Evolutionary conservation across 2,888 invertebrate genomes (phyloP).

Genomic region (Lycocerus yunnanus): DNA sequence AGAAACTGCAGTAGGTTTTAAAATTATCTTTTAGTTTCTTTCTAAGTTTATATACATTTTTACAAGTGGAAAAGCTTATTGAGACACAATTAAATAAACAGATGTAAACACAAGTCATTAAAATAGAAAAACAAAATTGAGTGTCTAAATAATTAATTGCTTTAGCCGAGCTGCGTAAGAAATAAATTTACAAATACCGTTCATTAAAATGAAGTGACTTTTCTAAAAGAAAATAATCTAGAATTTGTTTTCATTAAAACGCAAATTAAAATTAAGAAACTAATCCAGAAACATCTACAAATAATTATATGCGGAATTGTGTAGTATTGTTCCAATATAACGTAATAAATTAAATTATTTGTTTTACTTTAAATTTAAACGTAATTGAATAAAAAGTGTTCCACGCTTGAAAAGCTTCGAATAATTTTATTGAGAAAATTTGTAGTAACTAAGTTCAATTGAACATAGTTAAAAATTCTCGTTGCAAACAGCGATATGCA

Average conservation of each 20-base stretch:
- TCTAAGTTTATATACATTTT: no score
- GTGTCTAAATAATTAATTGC: not conserved
- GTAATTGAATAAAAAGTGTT: not conserved
- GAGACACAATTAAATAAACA: not conserved
- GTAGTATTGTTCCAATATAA: not conserved
- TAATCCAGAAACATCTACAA: not conserved
- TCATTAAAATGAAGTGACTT: not conserved
- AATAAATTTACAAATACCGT: not conserved
- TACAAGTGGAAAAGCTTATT: no score
- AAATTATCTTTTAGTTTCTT: no score
- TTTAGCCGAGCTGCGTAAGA: not conserved
- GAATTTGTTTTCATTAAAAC: not conserved
- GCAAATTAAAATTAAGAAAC: not conserved
- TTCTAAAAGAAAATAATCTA: not conserved
- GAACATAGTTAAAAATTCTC: not conserved
- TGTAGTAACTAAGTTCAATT: no score
- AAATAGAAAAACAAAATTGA: not conserved
- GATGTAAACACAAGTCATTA: not conserved
- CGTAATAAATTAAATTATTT: not conserved
- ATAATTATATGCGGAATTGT: not conserved
- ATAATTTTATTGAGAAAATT: not conserved
- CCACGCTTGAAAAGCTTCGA: not conserved
- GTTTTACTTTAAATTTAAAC: not conserved
- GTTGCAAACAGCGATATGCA: not conserved
- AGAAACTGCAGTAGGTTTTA: no score